These are phyloP conservation scores for Hylaeus anthracinus DNA, from an alignment of 1,140 invertebrate genomes.

Conservation along the genomic window DNA sequence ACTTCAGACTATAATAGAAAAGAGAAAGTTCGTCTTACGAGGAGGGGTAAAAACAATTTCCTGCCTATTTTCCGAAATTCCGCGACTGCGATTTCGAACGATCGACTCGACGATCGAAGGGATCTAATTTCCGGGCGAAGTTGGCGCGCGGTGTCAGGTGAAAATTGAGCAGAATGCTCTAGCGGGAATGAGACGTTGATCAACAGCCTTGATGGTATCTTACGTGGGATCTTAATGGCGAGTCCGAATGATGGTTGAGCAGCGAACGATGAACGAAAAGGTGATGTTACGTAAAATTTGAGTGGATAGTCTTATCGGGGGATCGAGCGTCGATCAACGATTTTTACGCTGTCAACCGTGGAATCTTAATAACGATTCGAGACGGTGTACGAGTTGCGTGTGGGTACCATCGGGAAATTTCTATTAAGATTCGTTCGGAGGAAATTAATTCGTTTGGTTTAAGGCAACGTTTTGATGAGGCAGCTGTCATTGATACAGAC, in stretches of 20 bases:
- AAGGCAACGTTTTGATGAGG: too few relatives aligned
- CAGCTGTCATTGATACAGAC: too few relatives aligned
- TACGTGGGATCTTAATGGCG: too few relatives aligned
- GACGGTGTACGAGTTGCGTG: neutral
- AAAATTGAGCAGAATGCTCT: neutral
- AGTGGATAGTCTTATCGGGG: too few relatives aligned
- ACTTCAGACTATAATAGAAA: neutral
- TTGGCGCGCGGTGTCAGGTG: neutral
- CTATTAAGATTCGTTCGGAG: too few relatives aligned
- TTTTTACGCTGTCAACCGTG: neutral
- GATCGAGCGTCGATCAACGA: too few relatives aligned
- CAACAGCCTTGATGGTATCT: conserved; percentile 18
- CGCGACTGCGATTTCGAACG: neutral
- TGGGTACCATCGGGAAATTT: too few relatives aligned
- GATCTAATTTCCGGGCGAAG: neutral
- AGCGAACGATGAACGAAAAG: too few relatives aligned
- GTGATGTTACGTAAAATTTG: conserved; percentile 12
- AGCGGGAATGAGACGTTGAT: conserved; percentile 22
- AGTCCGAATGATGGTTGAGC: too few relatives aligned
- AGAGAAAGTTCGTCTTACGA: conserved; percentile 3
- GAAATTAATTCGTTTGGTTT: too few relatives aligned
- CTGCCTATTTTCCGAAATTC: conserved; percentile 6
- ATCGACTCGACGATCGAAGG: neutral
- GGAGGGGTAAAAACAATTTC: neutral
- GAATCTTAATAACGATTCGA: conserved; percentile 22